Base-by-base conservation (phyloP, 2,113 vertebrate genomes). In the Odocoileus hemionus region DNA sequence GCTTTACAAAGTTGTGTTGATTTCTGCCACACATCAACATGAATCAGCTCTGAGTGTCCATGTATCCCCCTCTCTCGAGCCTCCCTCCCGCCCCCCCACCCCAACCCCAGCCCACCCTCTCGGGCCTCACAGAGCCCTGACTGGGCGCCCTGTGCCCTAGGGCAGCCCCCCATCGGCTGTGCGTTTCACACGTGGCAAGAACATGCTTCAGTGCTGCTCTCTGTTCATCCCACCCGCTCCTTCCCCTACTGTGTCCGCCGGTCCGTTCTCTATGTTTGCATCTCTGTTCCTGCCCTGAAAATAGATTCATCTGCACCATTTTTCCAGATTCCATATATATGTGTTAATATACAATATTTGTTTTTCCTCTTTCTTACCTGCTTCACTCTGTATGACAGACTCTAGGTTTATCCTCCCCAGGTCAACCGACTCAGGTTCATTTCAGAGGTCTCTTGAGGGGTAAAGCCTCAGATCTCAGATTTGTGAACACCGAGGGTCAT, bases 41-140 rank as follows among this genome's bases (percentile, higher is more conserved):
- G 21, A 6, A 25, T 74, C 67, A 12, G 67, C 67, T 39, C 36
- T 39, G 36, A 25, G 67, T 25, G 1, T 13, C 12, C 19, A 21
- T 12, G 3, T 2, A 60, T 13, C 67, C 3, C 5, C 12, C 36
- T 23, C 36, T 39, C 36, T 13, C 5, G n/a, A 74, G 67, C 36
- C 8, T 5, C n/a, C 64, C 61, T 64, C 33, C 33, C 16, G 9
- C 4, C 7, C 64, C 64, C 64, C 15, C 33, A 2, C 33, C 61
- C 15, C 3, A 7, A 16, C 14, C 30, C 30, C 15, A 7, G 1
- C 15, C 7, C 28, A 19, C 3, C 16, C 64, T 19, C 16, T 10
- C 3, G 36, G 36, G 12, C 2, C 0, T 6, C 21, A 0, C 36
- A 1, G n/a, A 13, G 67, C 19, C 2, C 67, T 6, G 67, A 21